phyloP scores from a whole-genome alignment of 2,888 invertebrate species.

The Cryptocephalus primarius region DNA sequence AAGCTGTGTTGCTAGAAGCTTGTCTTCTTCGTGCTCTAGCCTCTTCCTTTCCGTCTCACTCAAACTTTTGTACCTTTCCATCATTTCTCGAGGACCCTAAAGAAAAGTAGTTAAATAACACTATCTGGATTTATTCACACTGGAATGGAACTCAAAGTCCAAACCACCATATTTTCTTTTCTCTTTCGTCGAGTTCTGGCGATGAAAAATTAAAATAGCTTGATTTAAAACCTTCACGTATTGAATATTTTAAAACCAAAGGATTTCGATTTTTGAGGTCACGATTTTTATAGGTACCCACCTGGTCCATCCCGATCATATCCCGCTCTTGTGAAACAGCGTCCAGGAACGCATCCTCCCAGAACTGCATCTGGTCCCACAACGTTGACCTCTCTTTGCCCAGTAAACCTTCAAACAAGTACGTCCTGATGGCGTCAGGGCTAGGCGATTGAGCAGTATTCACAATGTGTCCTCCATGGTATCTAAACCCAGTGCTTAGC shows the following conservation, averaged over 20 bases:
- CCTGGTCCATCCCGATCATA: slow-evolving; percentile 98
- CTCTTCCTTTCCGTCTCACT: slow-evolving; percentile 90
- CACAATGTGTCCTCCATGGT: slow-evolving; percentile 75
- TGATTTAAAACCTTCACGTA: no score
- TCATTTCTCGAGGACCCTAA: slow-evolving; percentile 92
- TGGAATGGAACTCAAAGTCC: no score
- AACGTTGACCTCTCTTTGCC: slow-evolving; percentile 76
- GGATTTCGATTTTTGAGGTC: not conserved
- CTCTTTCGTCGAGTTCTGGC: no score
- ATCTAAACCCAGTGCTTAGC: slow-evolving; percentile 74
- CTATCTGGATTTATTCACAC: no score
- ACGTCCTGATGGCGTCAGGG: slow-evolving; percentile 80
- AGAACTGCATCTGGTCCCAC: slow-evolving; percentile 99
- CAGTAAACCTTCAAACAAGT: slow-evolving; percentile 79
- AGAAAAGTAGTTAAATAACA: not conserved
- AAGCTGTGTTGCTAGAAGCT: slow-evolving; percentile 85
- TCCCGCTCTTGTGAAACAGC: slow-evolving; percentile 96
- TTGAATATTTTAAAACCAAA: not conserved
- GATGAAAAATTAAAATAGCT: no score
- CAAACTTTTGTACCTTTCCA: slow-evolving; percentile 90
- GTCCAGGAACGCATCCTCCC: slow-evolving; percentile 98
- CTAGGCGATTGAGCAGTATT: slow-evolving; percentile 80
- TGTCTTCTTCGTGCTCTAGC: slow-evolving; percentile 95
- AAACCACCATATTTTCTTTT: no score
- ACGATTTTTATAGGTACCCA: slow-evolving; percentile 13